Base-by-base conservation (phyloP, 2,797 vertebrate genomes). In the Tarsius wallacei region DNA sequence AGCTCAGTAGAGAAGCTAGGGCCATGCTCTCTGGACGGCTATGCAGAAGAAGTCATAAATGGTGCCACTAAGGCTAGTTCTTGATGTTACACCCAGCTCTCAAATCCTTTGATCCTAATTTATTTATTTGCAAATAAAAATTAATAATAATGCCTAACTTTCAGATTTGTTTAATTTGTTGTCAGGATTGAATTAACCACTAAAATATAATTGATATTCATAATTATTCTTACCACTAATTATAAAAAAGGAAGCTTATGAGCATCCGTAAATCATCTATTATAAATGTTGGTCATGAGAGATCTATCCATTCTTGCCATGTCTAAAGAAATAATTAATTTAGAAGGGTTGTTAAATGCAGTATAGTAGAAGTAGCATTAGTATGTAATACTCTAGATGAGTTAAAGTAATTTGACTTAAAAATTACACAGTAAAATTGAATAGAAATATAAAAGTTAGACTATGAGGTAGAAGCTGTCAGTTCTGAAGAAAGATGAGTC, bases 381-480 rank as follows among this genome's bases (percentile, higher is more conserved):
- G 17, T 74, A n/a, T 1, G n/a, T 9, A 42, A 13, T 68, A 70
- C 28, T 68, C 59, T 76, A 61, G n/a, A 42, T 14, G n/a, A 61
- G 6, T 26, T 53, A 82, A 28, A 64, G 8, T 31, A 66, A 76
- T 17, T 59, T 36, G 59, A 19, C 7, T 70, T 73, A 84, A 21
- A 21, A 21, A 21, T 66, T 91, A 33, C 5, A 61, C 2, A 68
- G 33, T 53, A 53, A 82, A 85, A 61, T 51, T 36, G 14, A 93
- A 53, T 64, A 70, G 22, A 81, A 26, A 26, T 61, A 93, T 55
- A 36, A 78, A 96, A 71, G n/a, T 77, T 93, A 59, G 36, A 57
- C 24, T 59, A 16, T 51, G 2, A 49, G 64, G 10, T 16, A 19
- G 5, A 33, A 15, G 28, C 22, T 36, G n/a, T 59, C 66, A 57